These are phyloP conservation scores for cat (Felis catus) DNA, from an alignment of 2,113 vertebrate genomes.

Conservation along the genomic window F.catus_Fca126_mat1.0 CM031412.1:227267501-227268000, in stretches of 20 bases:
- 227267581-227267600: no score
- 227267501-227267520: no score
- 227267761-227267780: neutral
- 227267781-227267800: rapidly evolving
- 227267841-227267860: rapidly evolving
- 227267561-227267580: no score
- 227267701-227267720: neutral
- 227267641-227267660: no score
- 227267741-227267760: neutral
- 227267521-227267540: no score
- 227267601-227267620: no score
- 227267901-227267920: neutral
- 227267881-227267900: neutral
- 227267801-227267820: neutral
- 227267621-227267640: no score
- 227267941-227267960: neutral
- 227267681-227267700: neutral
- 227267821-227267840: no score
- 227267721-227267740: no score
- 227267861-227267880: neutral
- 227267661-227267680: no score
- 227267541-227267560: no score
- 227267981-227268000: neutral
- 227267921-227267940: neutral
- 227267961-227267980: neutral